Conservation (phyloP, 2,797 vertebrate species). For the Lindbergichthys nudifrons region DNA sequence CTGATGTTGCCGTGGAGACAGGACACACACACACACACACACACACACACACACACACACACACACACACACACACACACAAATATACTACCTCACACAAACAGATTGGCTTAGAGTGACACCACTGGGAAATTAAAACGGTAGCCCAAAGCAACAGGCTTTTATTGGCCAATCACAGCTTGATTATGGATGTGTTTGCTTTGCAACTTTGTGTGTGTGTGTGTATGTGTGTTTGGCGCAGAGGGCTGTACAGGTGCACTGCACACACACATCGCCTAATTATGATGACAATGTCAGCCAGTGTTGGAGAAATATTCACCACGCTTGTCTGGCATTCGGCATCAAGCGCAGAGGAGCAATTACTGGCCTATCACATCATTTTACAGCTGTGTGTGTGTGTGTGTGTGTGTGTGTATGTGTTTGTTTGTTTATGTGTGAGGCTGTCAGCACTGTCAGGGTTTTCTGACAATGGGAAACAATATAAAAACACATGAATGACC, state of each 20-base stretch:
- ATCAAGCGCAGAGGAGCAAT: conserved; percentile 67
- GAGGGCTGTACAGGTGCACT: conserved; percentile 61
- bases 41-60: conserved; percentile 54
- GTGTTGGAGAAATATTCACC: conserved; percentile 73
- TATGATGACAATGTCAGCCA: conserved; percentile 72
- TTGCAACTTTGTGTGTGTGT: conserved; percentile 45
- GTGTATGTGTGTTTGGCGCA: conserved; percentile 15
- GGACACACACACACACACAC: conserved; percentile 56
- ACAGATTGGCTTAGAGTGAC: conserved; percentile 63
- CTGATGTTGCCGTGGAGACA: conserved; percentile 79
- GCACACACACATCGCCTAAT: conserved; percentile 66
- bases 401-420: conserved; percentile 21
- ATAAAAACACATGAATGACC: conserved; percentile 27
- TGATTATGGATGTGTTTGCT: conserved; percentile 58
- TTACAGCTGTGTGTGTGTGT: conserved; percentile 43
- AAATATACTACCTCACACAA: conserved; percentile 27
- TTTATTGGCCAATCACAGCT: conserved; percentile 67
- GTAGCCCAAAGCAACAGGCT: conserved; percentile 68
- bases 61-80: conserved; percentile 47
- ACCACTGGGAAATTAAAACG: conserved; percentile 78
- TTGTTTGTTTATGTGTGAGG: conserved; percentile 18
- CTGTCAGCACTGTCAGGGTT: conserved; percentile 30
- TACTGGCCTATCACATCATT: conserved; percentile 71
- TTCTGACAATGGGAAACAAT: conserved; percentile 1
- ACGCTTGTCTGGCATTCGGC: conserved; percentile 65